These are phyloP conservation scores for Drosophila basisetae DNA, from an alignment of 2,888 invertebrate genomes.

Conservation along the genomic window DNA sequence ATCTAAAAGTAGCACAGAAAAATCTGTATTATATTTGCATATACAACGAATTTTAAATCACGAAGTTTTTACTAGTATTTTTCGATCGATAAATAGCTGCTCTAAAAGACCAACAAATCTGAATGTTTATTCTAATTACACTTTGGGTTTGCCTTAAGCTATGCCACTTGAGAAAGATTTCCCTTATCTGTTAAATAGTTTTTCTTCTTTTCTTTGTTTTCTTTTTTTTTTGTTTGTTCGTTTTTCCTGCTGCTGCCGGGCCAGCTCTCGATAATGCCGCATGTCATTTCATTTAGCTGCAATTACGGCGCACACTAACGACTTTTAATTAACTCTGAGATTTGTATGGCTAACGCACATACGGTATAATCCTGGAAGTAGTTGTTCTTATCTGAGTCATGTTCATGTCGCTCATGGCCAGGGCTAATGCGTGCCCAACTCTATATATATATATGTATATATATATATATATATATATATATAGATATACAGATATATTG, in stretches of 20 bases:
- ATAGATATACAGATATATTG: constrained; percentile 5
- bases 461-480: not conserved
- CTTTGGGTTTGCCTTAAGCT: not conserved
- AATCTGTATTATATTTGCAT: not conserved
- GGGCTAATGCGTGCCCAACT: constrained; percentile 37
- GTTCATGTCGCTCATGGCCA: constrained; percentile 16
- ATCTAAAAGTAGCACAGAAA: not conserved
- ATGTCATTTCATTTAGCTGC: constrained; percentile 55
- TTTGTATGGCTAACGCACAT: constrained; percentile 65
- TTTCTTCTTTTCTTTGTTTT: not conserved
- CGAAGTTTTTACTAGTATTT: not conserved
- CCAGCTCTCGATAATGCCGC: constrained; percentile 19
- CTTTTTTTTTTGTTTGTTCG: no score
- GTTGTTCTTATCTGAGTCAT: constrained; percentile 43
- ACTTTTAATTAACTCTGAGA: constrained; percentile 77
- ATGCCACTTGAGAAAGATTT: not conserved
- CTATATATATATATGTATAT: not conserved
- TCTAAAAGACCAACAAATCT: not conserved
- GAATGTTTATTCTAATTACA: constrained; percentile 26
- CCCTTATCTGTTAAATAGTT: not conserved
- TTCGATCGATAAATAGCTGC: not conserved
- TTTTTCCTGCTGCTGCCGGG: not conserved
- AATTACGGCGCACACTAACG: constrained; percentile 73
- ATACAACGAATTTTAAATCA: not conserved
- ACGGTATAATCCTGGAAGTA: constrained; percentile 20